Conservation (phyloP, 1,140 invertebrate genomes). For the Planococcus citri region DNA sequence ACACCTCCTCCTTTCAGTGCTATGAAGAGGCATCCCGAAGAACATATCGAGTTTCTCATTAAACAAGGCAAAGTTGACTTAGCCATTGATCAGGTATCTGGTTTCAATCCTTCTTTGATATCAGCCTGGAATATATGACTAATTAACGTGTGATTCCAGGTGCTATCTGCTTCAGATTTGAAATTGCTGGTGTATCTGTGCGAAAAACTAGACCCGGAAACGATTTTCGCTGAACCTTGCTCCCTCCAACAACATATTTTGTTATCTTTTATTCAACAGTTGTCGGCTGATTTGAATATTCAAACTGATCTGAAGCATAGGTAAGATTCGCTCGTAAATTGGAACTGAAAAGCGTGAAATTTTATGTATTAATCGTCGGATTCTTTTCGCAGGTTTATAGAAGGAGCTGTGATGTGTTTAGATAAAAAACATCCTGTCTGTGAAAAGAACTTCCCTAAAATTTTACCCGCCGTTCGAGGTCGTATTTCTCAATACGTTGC, state of each 20-base stretch:
- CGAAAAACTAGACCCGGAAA: constrained; percentile 58
- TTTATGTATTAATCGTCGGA: too few relatives aligned
- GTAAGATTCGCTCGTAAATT: too few relatives aligned
- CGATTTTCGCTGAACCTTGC: constrained; percentile 59
- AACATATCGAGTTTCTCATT: not conserved
- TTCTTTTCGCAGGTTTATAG: not conserved
- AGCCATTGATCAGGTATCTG: not conserved
- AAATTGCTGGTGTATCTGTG: constrained; percentile 71
- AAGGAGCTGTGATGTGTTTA: not conserved
- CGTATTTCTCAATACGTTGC: not conserved
- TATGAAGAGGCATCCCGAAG: not conserved
- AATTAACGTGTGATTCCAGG: constrained; percentile 38
- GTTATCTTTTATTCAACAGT: constrained; percentile 81
- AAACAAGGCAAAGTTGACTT: not conserved
- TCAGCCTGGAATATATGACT: too few relatives aligned
- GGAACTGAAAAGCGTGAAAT: too few relatives aligned
- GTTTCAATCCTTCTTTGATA: too few relatives aligned
- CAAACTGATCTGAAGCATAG: constrained; percentile 79
- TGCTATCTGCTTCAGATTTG: constrained; percentile 72
- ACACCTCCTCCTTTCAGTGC: not conserved
- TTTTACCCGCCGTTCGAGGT: not conserved
- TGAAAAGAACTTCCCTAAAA: not conserved
- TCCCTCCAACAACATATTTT: constrained; percentile 71
- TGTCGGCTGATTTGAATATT: constrained; percentile 69
- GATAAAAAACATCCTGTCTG: not conserved